Conservation (phyloP, 2,113 vertebrate genomes). For the Nothoprocta pentlandii region DNA sequence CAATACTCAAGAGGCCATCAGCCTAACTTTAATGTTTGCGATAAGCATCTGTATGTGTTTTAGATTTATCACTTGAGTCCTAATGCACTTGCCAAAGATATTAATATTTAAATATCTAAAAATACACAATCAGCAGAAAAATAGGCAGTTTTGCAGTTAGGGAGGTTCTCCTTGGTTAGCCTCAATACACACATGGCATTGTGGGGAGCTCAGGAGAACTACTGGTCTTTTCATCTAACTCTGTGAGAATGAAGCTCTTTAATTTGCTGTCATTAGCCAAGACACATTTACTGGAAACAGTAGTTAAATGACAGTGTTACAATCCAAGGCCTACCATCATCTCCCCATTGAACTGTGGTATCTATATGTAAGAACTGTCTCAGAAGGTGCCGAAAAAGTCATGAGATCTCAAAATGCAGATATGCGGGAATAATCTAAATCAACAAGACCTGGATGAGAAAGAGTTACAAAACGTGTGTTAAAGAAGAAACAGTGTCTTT, state of each 20-base stretch:
- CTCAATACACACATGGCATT: background rate
- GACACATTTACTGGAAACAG: background rate
- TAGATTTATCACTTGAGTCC: conserved; percentile 73
- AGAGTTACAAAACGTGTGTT: background rate
- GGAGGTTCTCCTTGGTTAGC: conserved; percentile 9
- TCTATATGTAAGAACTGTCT: background rate
- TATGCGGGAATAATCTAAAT: background rate
- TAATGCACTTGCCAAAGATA: conserved; percentile 77
- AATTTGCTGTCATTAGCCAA: background rate
- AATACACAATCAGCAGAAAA: conserved; percentile 69
- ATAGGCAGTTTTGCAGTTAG: conserved; percentile 49
- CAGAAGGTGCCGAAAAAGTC: background rate
- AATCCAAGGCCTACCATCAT: background rate
- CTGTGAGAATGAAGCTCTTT: background rate
- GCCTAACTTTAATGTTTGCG: conserved; percentile 76
- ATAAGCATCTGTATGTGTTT: conserved; percentile 73
- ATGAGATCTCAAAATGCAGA: background rate
- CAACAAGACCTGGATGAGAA: background rate
- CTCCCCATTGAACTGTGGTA: background rate
- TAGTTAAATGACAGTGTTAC: background rate
- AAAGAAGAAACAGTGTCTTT: background rate
- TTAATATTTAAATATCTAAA: conserved; percentile 81
- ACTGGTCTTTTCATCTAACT: background rate
- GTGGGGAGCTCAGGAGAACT: background rate
- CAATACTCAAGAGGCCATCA: conserved; percentile 66